These are phyloP conservation scores for Nebria salina DNA, from an alignment of 2,888 invertebrate genomes.

Conservation along the genomic window DNA sequence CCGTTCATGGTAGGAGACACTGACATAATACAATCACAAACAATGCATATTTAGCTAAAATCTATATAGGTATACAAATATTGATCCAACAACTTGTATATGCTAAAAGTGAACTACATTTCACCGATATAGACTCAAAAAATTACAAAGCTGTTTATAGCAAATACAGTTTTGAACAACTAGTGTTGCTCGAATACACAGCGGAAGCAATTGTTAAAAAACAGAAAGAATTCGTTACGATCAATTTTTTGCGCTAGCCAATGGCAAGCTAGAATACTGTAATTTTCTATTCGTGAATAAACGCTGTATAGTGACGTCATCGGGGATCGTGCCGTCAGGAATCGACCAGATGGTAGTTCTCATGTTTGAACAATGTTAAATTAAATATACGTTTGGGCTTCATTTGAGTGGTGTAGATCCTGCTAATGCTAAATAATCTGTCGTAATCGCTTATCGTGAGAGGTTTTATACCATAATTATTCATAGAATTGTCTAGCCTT, in stretches of 20 bases:
- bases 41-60: not conserved
- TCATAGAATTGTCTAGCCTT: not conserved
- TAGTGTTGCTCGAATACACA: not conserved
- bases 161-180: not conserved
- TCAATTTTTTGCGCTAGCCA: constrained; percentile 36
- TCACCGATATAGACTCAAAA: not conserved
- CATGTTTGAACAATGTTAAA: not conserved
- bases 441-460: not conserved
- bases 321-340: not conserved
- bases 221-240: constrained; percentile 11
- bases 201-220: not conserved
- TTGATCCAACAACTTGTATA: constrained; percentile 11
- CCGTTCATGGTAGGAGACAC: constrained; percentile 39
- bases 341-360: not conserved
- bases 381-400: not conserved
- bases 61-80: constrained; percentile 3
- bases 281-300: constrained; percentile 31
- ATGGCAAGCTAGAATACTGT: not conserved
- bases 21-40: constrained; percentile 39
- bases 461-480: not conserved
- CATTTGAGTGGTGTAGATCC: not conserved
- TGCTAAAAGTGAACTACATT: constrained; percentile 1
- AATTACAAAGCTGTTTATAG: not conserved
- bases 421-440: not conserved
- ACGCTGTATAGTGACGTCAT: constrained; percentile 17